A percentile compares a stretch with the other conserved stretches of the same genome.
Evolutionary conservation across 2,113 vertebrate genomes (phyloP).

Genomic region (Heteronetta atricapilla): DNA sequence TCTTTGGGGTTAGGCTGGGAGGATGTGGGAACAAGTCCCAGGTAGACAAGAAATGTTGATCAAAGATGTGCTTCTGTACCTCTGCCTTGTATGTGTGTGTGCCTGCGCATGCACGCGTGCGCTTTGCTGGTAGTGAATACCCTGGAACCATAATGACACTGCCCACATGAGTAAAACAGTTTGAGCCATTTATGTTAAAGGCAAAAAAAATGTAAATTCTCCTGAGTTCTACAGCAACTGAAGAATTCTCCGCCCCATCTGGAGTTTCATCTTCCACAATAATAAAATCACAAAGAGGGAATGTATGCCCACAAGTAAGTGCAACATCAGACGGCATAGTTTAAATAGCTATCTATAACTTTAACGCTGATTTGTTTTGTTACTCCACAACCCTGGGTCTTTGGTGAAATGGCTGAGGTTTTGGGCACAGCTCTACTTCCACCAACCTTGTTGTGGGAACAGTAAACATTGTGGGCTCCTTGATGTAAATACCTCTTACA

Average conservation of each 20-base stretch:
- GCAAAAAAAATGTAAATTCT: background rate
- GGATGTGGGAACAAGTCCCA: background rate
- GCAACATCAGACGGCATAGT: background rate
- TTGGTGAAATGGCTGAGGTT: background rate
- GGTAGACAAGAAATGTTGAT: background rate
- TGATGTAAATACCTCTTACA: background rate
- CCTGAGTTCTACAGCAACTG: background rate
- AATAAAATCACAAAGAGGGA: background rate
- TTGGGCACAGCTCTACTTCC: background rate
- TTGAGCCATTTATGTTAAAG: background rate
- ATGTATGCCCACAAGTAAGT: background rate
- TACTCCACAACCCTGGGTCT: background rate
- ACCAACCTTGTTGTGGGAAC: background rate
- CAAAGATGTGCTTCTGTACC: background rate
- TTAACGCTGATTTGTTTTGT: background rate
- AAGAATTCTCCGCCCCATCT: background rate
- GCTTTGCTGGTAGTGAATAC: background rate
- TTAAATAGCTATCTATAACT: background rate
- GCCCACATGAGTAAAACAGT: background rate
- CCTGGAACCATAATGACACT: background rate
- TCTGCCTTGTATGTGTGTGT: background rate
- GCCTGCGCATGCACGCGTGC: too few species aligned
- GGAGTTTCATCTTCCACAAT: background rate
- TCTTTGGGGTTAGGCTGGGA: background rate
- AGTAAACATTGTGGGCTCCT: background rate